phyloP scores from a whole-genome alignment of 2,113 vertebrate genomes.

The Formicarius rufipectus region DNA sequence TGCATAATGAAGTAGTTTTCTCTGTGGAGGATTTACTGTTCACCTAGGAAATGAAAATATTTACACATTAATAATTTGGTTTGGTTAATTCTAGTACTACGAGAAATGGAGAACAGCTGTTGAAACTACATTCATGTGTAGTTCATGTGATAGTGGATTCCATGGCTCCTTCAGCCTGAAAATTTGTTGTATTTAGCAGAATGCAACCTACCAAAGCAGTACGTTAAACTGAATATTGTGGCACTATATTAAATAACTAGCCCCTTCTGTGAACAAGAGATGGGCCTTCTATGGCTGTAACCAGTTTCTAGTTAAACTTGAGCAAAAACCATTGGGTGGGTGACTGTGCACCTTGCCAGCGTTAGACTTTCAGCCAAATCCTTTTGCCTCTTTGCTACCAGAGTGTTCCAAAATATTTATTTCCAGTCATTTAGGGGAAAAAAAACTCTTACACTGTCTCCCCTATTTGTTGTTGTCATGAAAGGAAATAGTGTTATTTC shows the following conservation, averaged over 20 bases:
- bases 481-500: not conserved
- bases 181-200: not conserved
- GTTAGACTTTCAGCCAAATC: not conserved
- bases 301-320: not conserved
- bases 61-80: slow-evolving; percentile 14
- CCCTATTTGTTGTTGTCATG: not conserved
- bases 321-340: not conserved
- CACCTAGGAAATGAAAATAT: slow-evolving; percentile 6
- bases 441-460: not conserved
- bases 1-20: not conserved
- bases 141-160: not conserved
- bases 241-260: not conserved
- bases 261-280: not conserved
- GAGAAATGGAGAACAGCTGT: slow-evolving; percentile 8
- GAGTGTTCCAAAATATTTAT: not conserved
- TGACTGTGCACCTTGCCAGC: not conserved
- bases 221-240: not conserved
- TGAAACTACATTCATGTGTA: not conserved
- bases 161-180: not conserved
- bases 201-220: not conserved
- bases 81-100: not conserved
- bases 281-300: not conserved
- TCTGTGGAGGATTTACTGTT: not conserved
- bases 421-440: not conserved
- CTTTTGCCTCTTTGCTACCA: not conserved